A percentile compares a stretch with the other conserved stretches of the same genome.
Evolutionary conservation across 2,888 invertebrate genomes (phyloP).

Genomic region (Podabrus alpinus): DNA sequence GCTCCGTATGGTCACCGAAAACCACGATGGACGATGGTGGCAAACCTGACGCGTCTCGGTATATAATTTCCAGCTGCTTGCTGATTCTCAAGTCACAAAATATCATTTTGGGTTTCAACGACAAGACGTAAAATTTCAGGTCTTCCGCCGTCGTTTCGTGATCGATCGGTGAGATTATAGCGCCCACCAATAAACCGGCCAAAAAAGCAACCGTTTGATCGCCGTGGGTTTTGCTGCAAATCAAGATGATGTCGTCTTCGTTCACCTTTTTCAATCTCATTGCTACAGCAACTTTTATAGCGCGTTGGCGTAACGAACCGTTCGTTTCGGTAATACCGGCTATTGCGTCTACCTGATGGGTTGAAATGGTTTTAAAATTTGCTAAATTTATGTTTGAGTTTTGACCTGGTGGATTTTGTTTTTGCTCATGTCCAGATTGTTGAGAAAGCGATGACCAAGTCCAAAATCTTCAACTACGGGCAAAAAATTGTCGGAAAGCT

Average conservation of each 20-base stretch:
- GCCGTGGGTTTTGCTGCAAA: constrained; percentile 43
- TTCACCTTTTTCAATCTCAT: constrained; percentile 38
- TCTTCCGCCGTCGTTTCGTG: constrained; percentile 40
- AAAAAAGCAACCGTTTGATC: constrained; percentile 48
- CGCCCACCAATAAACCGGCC: constrained; percentile 44
- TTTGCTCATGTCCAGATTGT: constrained; percentile 34
- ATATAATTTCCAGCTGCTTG: constrained; percentile 41
- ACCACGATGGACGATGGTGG: constrained; percentile 30
- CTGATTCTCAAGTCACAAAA: constrained; percentile 46
- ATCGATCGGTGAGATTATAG: constrained; percentile 46
- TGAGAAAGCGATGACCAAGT: constrained; percentile 42
- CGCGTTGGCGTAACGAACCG: constrained; percentile 42
- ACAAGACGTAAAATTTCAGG: constrained; percentile 35
- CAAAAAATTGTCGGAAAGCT: not conserved
- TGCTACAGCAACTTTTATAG: constrained; percentile 43
- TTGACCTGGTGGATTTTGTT: constrained; percentile 47
- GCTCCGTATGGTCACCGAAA: constrained; percentile 38
- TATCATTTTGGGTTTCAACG: constrained; percentile 46
- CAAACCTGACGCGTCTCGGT: constrained; percentile 15
- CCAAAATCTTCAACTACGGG: constrained; percentile 32
- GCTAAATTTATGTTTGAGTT: not conserved
- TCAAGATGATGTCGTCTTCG: constrained; percentile 43
- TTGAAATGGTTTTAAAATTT: not conserved
- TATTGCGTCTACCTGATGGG: constrained; percentile 46
- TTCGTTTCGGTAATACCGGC: constrained; percentile 46